These are phyloP conservation scores for Isoperla grammatica DNA, from an alignment of 2,888 invertebrate genomes.

Conservation along the genomic window DNA sequence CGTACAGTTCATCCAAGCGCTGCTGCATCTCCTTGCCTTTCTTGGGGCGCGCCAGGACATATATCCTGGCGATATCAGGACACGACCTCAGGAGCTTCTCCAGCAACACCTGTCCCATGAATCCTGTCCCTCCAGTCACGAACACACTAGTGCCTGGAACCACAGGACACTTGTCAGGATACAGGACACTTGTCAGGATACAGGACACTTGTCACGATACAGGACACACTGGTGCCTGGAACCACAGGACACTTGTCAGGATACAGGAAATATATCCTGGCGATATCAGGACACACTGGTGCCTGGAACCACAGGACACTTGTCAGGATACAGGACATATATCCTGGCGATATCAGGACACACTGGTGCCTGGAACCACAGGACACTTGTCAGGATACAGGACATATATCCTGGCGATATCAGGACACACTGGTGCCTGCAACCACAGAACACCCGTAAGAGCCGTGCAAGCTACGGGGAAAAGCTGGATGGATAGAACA, in stretches of 20 bases:
- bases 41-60: constrained; percentile 55
- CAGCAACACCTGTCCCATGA: constrained; percentile 37
- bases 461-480: too few species aligned
- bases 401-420: constrained; percentile 56
- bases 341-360: too few species aligned
- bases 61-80: constrained; percentile 56
- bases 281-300: constrained; percentile 31
- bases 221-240: too few species aligned
- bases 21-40: constrained; percentile 51
- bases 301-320: too few species aligned
- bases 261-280: constrained; percentile 56
- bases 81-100: constrained; percentile 54
- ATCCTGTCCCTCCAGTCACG: constrained; percentile 23
- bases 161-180: constrained; percentile 23
- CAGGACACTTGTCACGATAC: too few species aligned
- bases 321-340: too few species aligned
- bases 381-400: constrained; percentile 37
- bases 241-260: too few species aligned
- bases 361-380: too few species aligned
- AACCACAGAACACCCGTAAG: too few species aligned
- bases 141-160: constrained; percentile 30
- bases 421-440: constrained; percentile 37
- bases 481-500: too few species aligned
- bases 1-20: constrained; percentile 54
- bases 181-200: too few species aligned